Percentiles rank a stretch among this genome's conserved stretches.
These are phyloP conservation scores for Oceanites oceanicus DNA, from an alignment of 2,113 vertebrate species.

Conservation along the genomic window DNA sequence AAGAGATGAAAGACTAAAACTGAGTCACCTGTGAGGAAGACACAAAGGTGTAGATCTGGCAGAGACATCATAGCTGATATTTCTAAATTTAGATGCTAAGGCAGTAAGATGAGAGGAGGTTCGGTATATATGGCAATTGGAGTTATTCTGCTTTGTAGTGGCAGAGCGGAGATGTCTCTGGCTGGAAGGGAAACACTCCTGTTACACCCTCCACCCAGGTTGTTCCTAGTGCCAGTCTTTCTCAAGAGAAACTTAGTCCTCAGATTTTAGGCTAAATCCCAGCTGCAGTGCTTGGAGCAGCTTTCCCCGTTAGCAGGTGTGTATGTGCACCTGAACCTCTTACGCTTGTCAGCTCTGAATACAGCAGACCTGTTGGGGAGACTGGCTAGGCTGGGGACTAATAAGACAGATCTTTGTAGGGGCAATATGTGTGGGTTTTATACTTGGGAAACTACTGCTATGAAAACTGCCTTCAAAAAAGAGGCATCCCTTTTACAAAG, in stretches of 20 bases:
- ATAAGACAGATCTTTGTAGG: background rate
- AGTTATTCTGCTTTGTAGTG: background rate
- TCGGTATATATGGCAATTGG: background rate
- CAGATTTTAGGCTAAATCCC: background rate
- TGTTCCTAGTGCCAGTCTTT: background rate
- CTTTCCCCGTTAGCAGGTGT: background rate
- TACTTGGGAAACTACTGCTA: background rate
- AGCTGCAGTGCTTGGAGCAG: background rate
- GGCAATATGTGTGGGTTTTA: background rate
- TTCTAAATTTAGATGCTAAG: background rate
- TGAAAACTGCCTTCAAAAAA: background rate
- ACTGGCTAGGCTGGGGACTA: background rate
- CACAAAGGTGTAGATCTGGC: background rate
- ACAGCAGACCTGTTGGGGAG: background rate
- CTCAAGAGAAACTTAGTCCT: background rate
- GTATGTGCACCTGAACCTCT: background rate
- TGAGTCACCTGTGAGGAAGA: background rate
- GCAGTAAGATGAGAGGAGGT: background rate
- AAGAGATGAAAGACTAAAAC: background rate
- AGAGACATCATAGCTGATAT: background rate
- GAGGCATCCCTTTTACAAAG: background rate
- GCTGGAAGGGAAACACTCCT: background rate
- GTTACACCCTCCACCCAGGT: fast-evolving
- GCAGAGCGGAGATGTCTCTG: background rate
- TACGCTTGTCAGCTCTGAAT: background rate